These are phyloP conservation scores for Formicarius rufipectus DNA, from an alignment of 2,113 vertebrate genomes.

Conservation along the genomic window DNA sequence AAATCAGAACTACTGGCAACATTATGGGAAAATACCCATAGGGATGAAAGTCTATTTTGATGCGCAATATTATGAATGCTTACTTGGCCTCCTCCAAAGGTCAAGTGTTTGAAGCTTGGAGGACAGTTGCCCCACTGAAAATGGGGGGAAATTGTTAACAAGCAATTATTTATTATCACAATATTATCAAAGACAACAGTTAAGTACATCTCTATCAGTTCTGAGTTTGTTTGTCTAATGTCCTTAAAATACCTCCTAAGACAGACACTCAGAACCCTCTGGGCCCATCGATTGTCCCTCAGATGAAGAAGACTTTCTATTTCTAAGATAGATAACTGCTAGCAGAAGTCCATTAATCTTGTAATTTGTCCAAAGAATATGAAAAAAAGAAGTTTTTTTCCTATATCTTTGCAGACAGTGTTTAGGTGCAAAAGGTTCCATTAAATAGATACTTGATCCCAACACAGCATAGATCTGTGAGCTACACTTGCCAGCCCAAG, in stretches of 20 bases:
- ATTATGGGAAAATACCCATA: accelerated
- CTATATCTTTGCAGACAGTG: neutral
- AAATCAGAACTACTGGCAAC: neutral
- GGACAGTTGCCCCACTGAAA: neutral
- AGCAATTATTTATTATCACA: neutral
- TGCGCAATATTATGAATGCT: neutral
- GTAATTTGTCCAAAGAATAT: neutral
- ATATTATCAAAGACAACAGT: neutral
- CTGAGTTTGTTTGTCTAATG: neutral
- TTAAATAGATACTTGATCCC: neutral
- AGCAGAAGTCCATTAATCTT: neutral
- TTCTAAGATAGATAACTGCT: neutral
- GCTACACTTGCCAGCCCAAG: neutral
- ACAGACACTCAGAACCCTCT: neutral
- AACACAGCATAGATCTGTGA: neutral
- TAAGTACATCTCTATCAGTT: neutral
- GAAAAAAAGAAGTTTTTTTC: neutral
- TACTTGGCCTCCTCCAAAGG: neutral
- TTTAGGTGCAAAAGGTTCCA: neutral
- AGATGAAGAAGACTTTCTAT: neutral
- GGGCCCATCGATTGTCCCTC: neutral
- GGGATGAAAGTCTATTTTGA: neutral
- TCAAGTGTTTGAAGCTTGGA: neutral
- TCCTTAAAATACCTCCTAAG: neutral
- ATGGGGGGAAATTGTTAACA: neutral